Conservation (phyloP, 2,797 vertebrate genomes). For the Amblyraja radiata region DNA sequence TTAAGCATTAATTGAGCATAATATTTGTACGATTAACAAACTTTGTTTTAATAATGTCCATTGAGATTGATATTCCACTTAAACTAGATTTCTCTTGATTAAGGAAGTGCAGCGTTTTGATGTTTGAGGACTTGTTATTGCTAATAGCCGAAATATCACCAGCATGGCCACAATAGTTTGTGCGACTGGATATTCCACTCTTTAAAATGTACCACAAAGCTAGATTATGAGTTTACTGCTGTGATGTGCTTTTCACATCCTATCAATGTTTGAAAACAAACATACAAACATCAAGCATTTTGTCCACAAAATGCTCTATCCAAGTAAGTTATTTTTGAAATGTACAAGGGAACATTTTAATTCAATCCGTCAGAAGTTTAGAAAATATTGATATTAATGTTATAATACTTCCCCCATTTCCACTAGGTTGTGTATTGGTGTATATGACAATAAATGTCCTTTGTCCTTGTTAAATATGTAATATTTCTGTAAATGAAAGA, state of each 20-base stretch:
- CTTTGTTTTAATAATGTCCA: background rate
- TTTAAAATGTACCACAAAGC: background rate
- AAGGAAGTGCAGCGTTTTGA: constrained; percentile 2
- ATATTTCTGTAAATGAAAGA: background rate
- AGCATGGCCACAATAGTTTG: background rate
- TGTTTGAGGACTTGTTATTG: background rate
- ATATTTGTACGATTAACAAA: too few relatives aligned
- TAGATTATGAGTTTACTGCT: background rate
- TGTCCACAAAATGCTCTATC: too few relatives aligned
- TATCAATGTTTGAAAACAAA: constrained; percentile 4
- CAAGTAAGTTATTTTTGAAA: background rate
- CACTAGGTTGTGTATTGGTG: too few relatives aligned
- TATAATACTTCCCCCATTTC: background rate
- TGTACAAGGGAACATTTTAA: background rate
- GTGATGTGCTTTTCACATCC: background rate
- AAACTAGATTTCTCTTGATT: background rate
- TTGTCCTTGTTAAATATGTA: background rate
- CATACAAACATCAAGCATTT: background rate
- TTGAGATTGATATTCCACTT: background rate
- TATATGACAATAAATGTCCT: too few relatives aligned
- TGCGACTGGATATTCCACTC: background rate
- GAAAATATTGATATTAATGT: background rate
- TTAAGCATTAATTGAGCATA: too few relatives aligned
- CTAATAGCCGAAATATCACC: background rate
- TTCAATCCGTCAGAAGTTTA: background rate